Percentiles rank a stretch among this genome's conserved stretches.
Conservation (phyloP, 2,113 vertebrate genomes). For the Uria aalge region DNA sequence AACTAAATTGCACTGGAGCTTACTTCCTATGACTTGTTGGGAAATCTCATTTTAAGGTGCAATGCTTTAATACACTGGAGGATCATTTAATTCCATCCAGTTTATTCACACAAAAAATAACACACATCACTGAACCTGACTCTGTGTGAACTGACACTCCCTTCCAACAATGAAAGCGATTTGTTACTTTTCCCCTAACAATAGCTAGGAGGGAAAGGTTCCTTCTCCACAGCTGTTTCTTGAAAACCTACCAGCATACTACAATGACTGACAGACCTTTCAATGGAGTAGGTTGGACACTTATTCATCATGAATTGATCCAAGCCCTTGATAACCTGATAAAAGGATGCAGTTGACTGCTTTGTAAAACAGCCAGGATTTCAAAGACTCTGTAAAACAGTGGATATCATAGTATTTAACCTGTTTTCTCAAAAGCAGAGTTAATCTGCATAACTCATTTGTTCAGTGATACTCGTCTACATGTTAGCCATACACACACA, state of each 20-base stretch:
- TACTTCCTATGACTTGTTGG: background rate
- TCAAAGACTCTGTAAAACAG: background rate
- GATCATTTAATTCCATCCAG: background rate
- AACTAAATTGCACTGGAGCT: background rate
- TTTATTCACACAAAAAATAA: background rate
- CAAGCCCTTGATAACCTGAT: slow-evolving; percentile 9
- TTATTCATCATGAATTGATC: background rate
- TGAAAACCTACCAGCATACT: background rate
- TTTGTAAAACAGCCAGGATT: slow-evolving; percentile 20
- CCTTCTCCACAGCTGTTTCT: slow-evolving; percentile 11
- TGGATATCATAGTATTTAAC: background rate
- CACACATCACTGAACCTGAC: background rate
- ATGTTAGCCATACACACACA: background rate
- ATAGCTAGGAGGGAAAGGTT: background rate
- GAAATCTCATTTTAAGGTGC: background rate
- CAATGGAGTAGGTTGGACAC: background rate
- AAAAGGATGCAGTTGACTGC: slow-evolving; percentile 25
- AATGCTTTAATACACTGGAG: background rate
- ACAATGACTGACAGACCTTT: background rate
- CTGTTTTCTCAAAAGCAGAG: background rate
- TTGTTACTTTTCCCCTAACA: background rate
- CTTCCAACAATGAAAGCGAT: background rate
- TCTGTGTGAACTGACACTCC: background rate
- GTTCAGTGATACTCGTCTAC: background rate
- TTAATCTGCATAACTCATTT: slow-evolving; percentile 26